Base-by-base conservation (phyloP, 2,113 vertebrate genomes). In the Oryzias javanicus region DNA sequence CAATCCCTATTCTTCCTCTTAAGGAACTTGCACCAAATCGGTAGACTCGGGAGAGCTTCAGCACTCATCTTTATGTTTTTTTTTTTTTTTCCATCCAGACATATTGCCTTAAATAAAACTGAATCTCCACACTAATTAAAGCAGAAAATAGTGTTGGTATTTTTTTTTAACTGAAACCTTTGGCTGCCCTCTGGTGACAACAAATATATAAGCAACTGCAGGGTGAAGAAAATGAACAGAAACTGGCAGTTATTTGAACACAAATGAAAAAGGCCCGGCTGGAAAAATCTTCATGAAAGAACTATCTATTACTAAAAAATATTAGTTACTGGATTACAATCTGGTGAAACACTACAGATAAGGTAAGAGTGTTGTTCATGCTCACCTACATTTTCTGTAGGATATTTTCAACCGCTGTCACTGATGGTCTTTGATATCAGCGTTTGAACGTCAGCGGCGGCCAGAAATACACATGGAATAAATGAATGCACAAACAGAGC, bases 41-140 rank as follows among this genome's bases (percentile, higher is more conserved):
- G 10, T 10, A 12, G 8, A 35, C 35, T 35, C 8, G 3, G 8
- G 35, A 35, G 8, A 3, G 3, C 25, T 27, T 27, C 25, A 27
- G 25, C 25, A 1, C 5, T 27, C 35, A 35, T 2, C 35, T 35
- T 12, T 35, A 12, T 35, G 16, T 8, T 46, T n/a, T 18, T 47
- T n/a, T 47, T 8, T 46, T n/a, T 18, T 47, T n/a, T 47, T 6
- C 6, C 6, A 16, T n/a, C 44, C 57, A 41, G 14, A 60, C 50
- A 63, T 56, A 51, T 67, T 1, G 4, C 67, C 51, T 88, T 88
- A 84, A 89, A 87, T 84, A 88, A 87, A 52, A 74, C 42, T 24
- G 78, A 59, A 79, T 55, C 72, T 80, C 74, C 45, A 73, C 50
- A 77, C 84, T 88, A 84, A 90, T 89, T 89, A 83, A 79, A 82